phyloP scores from a whole-genome alignment of 2,888 invertebrate genomes.

The Lymantria dispar region DNA sequence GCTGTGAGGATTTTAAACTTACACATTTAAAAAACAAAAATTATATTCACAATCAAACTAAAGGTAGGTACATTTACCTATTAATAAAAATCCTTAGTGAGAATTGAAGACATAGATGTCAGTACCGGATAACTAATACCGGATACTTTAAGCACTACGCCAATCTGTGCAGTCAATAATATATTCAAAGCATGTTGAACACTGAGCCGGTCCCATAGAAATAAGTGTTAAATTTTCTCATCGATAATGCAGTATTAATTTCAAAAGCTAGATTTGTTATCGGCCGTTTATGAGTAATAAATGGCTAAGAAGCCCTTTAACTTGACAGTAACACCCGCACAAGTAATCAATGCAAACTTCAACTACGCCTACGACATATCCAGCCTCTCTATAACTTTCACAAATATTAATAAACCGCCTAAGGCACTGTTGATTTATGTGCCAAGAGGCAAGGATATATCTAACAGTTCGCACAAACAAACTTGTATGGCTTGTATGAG shows the following conservation, averaged over 20 bases:
- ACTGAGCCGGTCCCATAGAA: too few relatives aligned
- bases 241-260: not conserved
- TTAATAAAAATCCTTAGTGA: too few relatives aligned
- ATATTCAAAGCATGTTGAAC: too few relatives aligned
- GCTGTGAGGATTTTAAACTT: too few relatives aligned
- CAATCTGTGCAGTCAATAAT: too few relatives aligned
- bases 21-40: too few relatives aligned
- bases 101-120: too few relatives aligned
- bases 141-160: too few relatives aligned
- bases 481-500: constrained; percentile 41
- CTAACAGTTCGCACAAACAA: constrained; percentile 58
- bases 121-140: too few relatives aligned
- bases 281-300: constrained; percentile 1
- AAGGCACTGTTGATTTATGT: constrained; percentile 75
- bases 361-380: constrained; percentile 32
- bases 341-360: constrained; percentile 3
- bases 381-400: constrained; percentile 33
- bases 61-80: too few relatives aligned
- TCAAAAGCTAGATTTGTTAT: not conserved
- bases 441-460: constrained; percentile 66
- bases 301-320: constrained; percentile 1
- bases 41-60: too few relatives aligned
- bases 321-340: constrained; percentile 1
- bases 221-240: not conserved
- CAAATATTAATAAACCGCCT: constrained; percentile 78